Evolutionary conservation across 2,888 invertebrate genomes (phyloP), one percentile per base, ranked within the genome.

Genomic region (Oasisia sp.): DNA sequence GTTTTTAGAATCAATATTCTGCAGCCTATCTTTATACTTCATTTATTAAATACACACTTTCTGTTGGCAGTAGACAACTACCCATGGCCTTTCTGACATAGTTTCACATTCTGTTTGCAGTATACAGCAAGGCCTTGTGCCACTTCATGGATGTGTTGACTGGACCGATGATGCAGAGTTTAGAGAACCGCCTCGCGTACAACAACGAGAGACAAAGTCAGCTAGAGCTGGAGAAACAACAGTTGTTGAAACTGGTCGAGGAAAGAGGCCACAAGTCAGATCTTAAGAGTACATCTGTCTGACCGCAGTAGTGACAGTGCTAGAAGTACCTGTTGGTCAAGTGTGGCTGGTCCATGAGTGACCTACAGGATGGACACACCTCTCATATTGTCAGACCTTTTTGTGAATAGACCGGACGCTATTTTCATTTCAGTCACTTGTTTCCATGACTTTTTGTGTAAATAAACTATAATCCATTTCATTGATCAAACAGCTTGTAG

Each of bases 61-160:
- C 74, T 74, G n/a, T 27, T 74, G 14, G n/a, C 74, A 19, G 1
- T 74, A 27, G 19, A 74, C 74, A 27, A 7, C n/a, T 74, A 74
- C 50, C 50, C 9, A n/a, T n/a, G n/a, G n/a, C 50, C 50, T 50
- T 50, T 14, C 50, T 50, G 12, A 50, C 1, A 14, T 32, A 90
- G 3, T 91, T 91, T 50, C 32, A 92, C 89, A 90, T 93, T 91
- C 92, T 93, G 91, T 92, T 96, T 96, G 91, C 95, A 97, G 97
- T 97, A 58, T 96, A 96, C 94, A 97, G 97, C 14, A 97, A 97
- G 94, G 96, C 97, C n/a, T 94, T 97, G 93, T 96, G 96, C 93
- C 97, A 97, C 93, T 95, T 96, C 58, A 95, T 96, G 94, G 96
- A 96, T 92, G 95, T 96, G n/a, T 94, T 96, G 94, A 95, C 94